Evolutionary conservation across 2,797 vertebrate genomes (phyloP).

Genomic region (Sternarchorhynchus goeldii): DNA sequence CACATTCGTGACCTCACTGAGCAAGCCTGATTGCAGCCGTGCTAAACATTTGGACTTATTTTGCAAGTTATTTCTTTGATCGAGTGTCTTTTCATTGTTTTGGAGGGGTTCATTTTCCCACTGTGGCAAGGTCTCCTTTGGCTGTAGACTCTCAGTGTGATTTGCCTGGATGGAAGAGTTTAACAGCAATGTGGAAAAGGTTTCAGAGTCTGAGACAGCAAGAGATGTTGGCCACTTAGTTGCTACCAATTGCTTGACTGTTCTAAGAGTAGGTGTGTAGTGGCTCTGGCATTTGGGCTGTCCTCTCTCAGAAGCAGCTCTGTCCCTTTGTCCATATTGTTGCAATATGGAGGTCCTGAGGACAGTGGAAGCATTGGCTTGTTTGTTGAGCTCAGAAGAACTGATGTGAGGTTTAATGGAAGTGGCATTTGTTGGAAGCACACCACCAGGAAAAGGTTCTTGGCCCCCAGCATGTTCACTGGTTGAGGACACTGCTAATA

Average conservation of each 20-base stretch:
- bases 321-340: slow-evolving; percentile 80
- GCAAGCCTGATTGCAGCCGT: slow-evolving; percentile 20
- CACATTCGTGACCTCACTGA: slow-evolving; percentile 67
- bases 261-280: slow-evolving; percentile 75
- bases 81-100: slow-evolving; percentile 61
- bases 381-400: slow-evolving; percentile 78
- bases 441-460: slow-evolving; percentile 71
- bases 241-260: slow-evolving; percentile 73
- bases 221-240: slow-evolving; percentile 73
- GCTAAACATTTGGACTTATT: slow-evolving; percentile 64
- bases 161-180: slow-evolving; percentile 71
- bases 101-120: slow-evolving; percentile 68
- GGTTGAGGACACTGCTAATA: slow-evolving; percentile 77
- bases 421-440: slow-evolving; percentile 76
- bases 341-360: slow-evolving; percentile 80
- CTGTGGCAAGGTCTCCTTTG: slow-evolving; percentile 67
- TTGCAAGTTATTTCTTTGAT: slow-evolving; percentile 57
- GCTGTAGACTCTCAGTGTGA: slow-evolving; percentile 67
- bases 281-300: slow-evolving; percentile 77
- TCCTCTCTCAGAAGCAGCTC: slow-evolving; percentile 68
- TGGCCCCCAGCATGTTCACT: slow-evolving; percentile 79
- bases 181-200: slow-evolving; percentile 66
- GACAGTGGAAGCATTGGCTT: slow-evolving; percentile 78
- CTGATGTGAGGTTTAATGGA: slow-evolving; percentile 86
- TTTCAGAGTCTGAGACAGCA: slow-evolving; percentile 71